A percentile compares a stretch with the other conserved stretches of the same genome.
Evolutionary conservation across 2,888 invertebrate species (phyloP).

Genomic region (Flabesymbios commensalis): DNA sequence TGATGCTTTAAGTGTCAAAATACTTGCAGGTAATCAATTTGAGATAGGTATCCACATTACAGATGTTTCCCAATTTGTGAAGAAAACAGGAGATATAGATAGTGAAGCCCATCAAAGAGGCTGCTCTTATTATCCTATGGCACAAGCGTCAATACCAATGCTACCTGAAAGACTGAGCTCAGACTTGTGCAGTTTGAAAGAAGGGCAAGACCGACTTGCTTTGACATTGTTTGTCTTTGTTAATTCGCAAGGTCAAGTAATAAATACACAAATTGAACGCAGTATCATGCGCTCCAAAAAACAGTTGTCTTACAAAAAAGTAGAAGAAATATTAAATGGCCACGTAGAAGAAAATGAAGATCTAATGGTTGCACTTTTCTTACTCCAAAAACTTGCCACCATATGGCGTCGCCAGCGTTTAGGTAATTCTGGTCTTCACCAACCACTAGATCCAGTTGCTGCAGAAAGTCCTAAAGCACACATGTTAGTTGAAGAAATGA

Average conservation of each 20-base stretch:
- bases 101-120: conserved; percentile 77
- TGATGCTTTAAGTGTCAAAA: conserved; percentile 85
- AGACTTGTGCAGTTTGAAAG: conserved; percentile 62
- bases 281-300: conserved; percentile 45
- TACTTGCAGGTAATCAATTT: conserved; percentile 68
- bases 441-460: conserved; percentile 34
- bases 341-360: conserved; percentile 37
- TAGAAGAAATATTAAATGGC: conserved; percentile 41
- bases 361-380: conserved; percentile 41
- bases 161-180: conserved; percentile 82
- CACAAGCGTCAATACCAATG: conserved; percentile 78
- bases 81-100: conserved; percentile 70
- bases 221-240: conserved; percentile 92
- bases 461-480: conserved; percentile 37
- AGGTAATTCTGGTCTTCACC: conserved; percentile 45
- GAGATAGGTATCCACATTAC: conserved; percentile 86
- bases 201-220: conserved; percentile 67
- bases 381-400: conserved; percentile 40
- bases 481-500: conserved; percentile 46
- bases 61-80: conserved; percentile 84
- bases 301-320: conserved; percentile 39
- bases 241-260: conserved; percentile 69
- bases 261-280: conserved; percentile 33
- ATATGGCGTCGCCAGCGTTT: conserved; percentile 44
- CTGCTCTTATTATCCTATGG: conserved; percentile 64